Conservation (phyloP, 2,888 invertebrate species). For the Dichetophora obliterata region DNA sequence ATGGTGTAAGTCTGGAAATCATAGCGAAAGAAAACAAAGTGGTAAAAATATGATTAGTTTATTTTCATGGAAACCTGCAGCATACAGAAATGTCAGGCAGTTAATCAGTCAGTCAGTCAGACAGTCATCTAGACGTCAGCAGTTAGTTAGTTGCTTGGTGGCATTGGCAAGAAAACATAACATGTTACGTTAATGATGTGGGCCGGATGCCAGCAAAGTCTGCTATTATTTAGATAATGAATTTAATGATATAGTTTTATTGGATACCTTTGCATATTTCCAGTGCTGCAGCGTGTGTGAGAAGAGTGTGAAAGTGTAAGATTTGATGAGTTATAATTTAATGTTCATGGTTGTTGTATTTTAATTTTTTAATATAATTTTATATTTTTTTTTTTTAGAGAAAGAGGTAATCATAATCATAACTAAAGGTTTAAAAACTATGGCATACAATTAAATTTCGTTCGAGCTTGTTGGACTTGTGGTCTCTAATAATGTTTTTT, state of each 20-base stretch:
- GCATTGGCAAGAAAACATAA: not conserved
- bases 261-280: conserved; percentile 69
- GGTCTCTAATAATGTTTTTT: too few relatives aligned
- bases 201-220: not conserved
- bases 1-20: conserved; percentile 87
- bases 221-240: not conserved
- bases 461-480: too few relatives aligned
- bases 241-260: not conserved
- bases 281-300: conserved; percentile 65
- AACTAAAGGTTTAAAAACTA: too few relatives aligned
- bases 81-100: not conserved
- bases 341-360: conserved; percentile 4
- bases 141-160: not conserved
- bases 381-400: not conserved
- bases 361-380: not conserved
- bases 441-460: not conserved
- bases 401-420: not conserved
- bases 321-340: conserved; percentile 1
- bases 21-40: conserved; percentile 33
- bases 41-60: not conserved
- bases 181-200: not conserved
- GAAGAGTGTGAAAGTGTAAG: not conserved
- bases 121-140: not conserved
- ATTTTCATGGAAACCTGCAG: not conserved
- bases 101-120: not conserved